Conservation (phyloP, 1,140 invertebrate genomes). For the Riptortus pedestris region DNA sequence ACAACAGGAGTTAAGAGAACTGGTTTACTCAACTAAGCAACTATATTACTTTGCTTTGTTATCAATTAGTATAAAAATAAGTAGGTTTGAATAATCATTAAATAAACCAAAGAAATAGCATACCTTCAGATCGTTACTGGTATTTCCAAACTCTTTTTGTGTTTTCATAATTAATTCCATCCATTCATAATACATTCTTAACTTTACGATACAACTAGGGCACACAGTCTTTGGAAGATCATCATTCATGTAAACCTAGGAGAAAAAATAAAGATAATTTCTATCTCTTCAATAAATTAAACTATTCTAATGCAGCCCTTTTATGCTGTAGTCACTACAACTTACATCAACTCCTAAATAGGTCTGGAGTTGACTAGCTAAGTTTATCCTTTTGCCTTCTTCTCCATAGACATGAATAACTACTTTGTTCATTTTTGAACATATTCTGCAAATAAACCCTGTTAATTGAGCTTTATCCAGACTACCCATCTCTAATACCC, state of each 20-base stretch:
- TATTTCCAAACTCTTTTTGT: slow-evolving; percentile 11
- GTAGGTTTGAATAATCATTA: too few relatives aligned
- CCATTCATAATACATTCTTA: slow-evolving; percentile 25
- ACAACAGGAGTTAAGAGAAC: too few relatives aligned
- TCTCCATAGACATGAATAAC: slow-evolving; percentile 67
- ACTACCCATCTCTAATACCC: slow-evolving; percentile 49
- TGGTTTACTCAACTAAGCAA: too few relatives aligned
- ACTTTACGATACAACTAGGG: slow-evolving; percentile 17
- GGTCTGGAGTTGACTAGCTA: slow-evolving; percentile 62
- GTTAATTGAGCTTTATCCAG: slow-evolving; percentile 61
- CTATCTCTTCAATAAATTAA: background rate
- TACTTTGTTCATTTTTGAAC: slow-evolving; percentile 66
- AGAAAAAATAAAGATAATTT: too few relatives aligned
- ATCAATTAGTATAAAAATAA: too few relatives aligned
- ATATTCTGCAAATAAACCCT: slow-evolving; percentile 65
- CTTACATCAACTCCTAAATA: slow-evolving; percentile 62
- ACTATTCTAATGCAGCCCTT: background rate
- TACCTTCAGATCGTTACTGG: background rate
- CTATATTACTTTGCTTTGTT: too few relatives aligned
- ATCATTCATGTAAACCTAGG: slow-evolving; percentile 22
- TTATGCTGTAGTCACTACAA: background rate
- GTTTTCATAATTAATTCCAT: slow-evolving; percentile 20
- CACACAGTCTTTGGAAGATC: slow-evolving; percentile 26
- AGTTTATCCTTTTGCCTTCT: slow-evolving; percentile 55
- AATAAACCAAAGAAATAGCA: too few relatives aligned